phyloP scores from a whole-genome alignment of 2,113 vertebrate species.

The Poeciliopsis retropinna region DNA sequence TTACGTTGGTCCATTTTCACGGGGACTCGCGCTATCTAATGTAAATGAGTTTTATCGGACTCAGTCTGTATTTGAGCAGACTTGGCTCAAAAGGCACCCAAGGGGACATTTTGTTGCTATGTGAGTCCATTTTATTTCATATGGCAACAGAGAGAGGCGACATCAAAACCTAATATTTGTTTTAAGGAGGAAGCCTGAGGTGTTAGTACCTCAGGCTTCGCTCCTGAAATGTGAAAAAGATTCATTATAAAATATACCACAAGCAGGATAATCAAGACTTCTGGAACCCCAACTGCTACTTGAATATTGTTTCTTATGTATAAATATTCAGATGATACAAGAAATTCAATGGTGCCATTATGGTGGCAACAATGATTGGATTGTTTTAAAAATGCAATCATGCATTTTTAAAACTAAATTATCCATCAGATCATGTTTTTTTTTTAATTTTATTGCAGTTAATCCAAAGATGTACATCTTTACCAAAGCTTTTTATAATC shows the following conservation, averaged over 20 bases:
- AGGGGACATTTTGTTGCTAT: slow-evolving; percentile 59
- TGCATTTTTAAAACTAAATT: neutral
- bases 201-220: slow-evolving; percentile 20
- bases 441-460: slow-evolving; percentile 36
- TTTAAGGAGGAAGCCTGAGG: slow-evolving; percentile 38
- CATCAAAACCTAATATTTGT: slow-evolving; percentile 51
- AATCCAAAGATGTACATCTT: slow-evolving; percentile 16
- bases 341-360: neutral
- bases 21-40: slow-evolving; percentile 8
- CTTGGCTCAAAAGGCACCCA: slow-evolving; percentile 26
- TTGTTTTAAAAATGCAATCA: too few species aligned
- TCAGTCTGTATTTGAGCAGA: slow-evolving; percentile 12
- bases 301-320: neutral
- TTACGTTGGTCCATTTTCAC: slow-evolving; percentile 26
- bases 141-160: slow-evolving; percentile 61
- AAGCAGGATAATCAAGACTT: neutral
- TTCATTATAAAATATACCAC: neutral
- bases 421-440: neutral
- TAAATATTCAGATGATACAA: slow-evolving; percentile 16
- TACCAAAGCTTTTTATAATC: slow-evolving; percentile 5
- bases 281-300: neutral
- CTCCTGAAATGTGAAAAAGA: neutral
- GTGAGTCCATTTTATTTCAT: slow-evolving; percentile 64
- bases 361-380: too few species aligned
- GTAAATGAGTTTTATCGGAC: slow-evolving; percentile 29